Base-by-base conservation (phyloP, 2,888 invertebrate species). In the Melanophora roralis region DNA sequence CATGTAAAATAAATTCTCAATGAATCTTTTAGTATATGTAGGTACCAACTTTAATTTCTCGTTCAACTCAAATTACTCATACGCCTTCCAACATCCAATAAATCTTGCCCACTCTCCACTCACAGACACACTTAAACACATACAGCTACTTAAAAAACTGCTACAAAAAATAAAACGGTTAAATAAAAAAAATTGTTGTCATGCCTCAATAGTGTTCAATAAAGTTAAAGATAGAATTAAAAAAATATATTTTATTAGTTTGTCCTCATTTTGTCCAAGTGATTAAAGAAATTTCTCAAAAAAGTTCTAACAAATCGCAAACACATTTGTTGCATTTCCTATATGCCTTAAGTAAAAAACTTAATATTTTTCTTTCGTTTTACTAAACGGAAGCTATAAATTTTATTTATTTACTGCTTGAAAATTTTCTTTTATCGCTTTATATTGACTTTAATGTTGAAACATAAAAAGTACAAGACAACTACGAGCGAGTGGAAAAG, bases 371-470 rank as follows among this genome's bases (percentile, higher is more conserved):
- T 19, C 23, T 38, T 51, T 7, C 27, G 4, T 21, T 19, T 34
- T 51, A 3, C 6, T 0, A 69, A 60, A 47, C 51, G 74, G 74
- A 79, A 79, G 74, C 53, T 53, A 74, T 79, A 79, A 79, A 74
- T 74, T 79, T 65, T 49, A 65, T 65, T 74, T 74, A 36, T 55
- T 69, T 45, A 16, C 43, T 65, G 59, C 59, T 77, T 77, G 32
- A 74, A 71, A 62, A 53, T 51, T 71, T 77, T 47, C 19, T 4
- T 68, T 68, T 75, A 59, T 59, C 6, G 27, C 27, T 27, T 12
- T 45, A 1, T 72, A 72, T 62, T 55, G 72, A 62, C 62, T 51
- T 71, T 21, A 34, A 23, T 19, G 16, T 8, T 14, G 23, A 36
- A 62, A 43, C 49, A 36, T n/a, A 1, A 23, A 6, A 34, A 32